phyloP scores from a whole-genome alignment of 2,888 invertebrate genomes.

The Drosophila greeni region DNA sequence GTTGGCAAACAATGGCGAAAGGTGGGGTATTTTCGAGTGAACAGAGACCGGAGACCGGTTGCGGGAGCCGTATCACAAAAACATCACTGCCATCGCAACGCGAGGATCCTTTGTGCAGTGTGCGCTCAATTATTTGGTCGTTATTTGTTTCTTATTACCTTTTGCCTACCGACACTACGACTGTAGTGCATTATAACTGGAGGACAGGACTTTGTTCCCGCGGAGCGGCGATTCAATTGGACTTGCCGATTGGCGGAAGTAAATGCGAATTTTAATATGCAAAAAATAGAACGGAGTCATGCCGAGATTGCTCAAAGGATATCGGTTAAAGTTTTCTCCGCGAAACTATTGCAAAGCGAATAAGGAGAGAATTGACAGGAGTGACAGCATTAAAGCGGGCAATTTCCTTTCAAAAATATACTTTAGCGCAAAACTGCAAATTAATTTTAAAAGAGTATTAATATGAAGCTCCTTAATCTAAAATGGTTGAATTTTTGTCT shows the following conservation, averaged over 20 bases:
- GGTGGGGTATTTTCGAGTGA: background rate
- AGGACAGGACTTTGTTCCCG: slow-evolving; percentile 42
- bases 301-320: slow-evolving; percentile 13
- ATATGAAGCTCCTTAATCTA: background rate
- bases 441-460: too few relatives aligned
- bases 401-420: background rate
- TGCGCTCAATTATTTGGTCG: slow-evolving; percentile 62
- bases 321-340: slow-evolving; percentile 7
- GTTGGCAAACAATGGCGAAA: slow-evolving; percentile 26
- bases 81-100: slow-evolving; percentile 19
- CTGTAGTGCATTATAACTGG: slow-evolving; percentile 36
- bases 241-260: slow-evolving; percentile 44
- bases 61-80: slow-evolving; percentile 27
- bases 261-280: slow-evolving; percentile 58
- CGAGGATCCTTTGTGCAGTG: slow-evolving; percentile 51
- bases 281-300: slow-evolving; percentile 17
- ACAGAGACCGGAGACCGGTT: background rate
- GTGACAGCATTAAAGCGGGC: background rate
- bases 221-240: slow-evolving; percentile 45
- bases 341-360: slow-evolving; percentile 10
- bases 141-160: slow-evolving; percentile 52
- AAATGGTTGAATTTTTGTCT: too few relatives aligned
- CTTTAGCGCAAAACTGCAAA: background rate
- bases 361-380: background rate
- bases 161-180: slow-evolving; percentile 27